Evolutionary conservation across 2,113 vertebrate genomes (phyloP), one percentile per base, ranked within the genome.

Genomic region (Rhabdornis inornatus): DNA sequence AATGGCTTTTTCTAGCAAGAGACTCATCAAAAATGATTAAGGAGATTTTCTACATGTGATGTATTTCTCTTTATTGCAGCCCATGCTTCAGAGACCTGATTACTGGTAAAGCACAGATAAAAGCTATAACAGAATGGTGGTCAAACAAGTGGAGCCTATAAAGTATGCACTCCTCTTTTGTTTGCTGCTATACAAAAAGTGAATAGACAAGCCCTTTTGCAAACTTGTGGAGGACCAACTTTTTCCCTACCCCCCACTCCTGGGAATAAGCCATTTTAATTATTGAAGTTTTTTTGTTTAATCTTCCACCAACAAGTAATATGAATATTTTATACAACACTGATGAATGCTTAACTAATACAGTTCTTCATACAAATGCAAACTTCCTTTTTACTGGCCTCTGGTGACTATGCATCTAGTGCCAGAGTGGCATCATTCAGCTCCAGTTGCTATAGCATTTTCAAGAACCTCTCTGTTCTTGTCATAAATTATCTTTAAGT

Each of bases 401-500:
- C 97, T 95, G 97, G 97, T 98, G 97, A 96, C 97, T 97, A 92
- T 92, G 97, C 91, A 93, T 97, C 97, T 96, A 97, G 93, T 92
- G 94, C 97, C 97, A 89, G 97, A 97, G 97, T 97, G 95, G 97
- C 92, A 98, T 98, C 98, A 97, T 98, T 98, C 98, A 98, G 98
- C 96, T 98, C 97, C 98, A 99, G 99, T 99, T 99, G 99, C 99
- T 99, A 99, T 99, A 99, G 99, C 98, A 99, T 99, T 99, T 98
- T 99, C 99, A 99, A 99, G 99, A 98, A 99, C 98, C 98, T 98
- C 98, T 98, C 98, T 98, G 98, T 99, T 99, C 99, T 99, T 98
- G 98, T 99, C 98, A 99, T 99, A 99, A 99, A 99, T 99, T 99
- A 99, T 99, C 98, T 98, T 99, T 98, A 99, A 99, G 99, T 99